Evolutionary conservation across 2,113 vertebrate genomes (phyloP).

Genomic region (Takifugu bimaculatus): DNA sequence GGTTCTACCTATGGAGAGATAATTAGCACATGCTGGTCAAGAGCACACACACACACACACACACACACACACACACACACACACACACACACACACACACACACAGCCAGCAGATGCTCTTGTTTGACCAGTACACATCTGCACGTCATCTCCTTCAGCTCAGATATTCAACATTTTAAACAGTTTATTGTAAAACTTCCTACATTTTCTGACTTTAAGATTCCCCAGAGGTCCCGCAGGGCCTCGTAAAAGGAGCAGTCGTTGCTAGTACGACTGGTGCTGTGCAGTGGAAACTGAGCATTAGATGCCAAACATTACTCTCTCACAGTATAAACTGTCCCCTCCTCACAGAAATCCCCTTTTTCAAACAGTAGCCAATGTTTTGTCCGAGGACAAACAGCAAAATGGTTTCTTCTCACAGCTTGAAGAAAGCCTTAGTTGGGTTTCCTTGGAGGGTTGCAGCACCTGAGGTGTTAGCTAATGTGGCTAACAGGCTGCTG

Average conservation of each 20-base stretch:
- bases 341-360: no score
- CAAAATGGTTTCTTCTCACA: slow-evolving; percentile 98
- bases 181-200: no score
- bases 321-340: no score
- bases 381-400: slow-evolving; percentile 95
- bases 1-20: slow-evolving; percentile 70
- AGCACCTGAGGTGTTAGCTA: slow-evolving; percentile 84
- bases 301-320: no score
- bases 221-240: slow-evolving; percentile 88
- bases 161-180: no score
- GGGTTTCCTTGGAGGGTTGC: slow-evolving; percentile 89
- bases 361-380: slow-evolving; percentile 38
- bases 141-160: no score
- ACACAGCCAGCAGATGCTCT: slow-evolving; percentile 66
- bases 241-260: slow-evolving; percentile 98
- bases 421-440: slow-evolving; percentile 92
- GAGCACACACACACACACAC: slow-evolving; percentile 82
- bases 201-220: slow-evolving; percentile 74
- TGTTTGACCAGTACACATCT: no score
- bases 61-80: slow-evolving; percentile 64
- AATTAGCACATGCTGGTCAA: slow-evolving; percentile 93
- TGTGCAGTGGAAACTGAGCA: no score
- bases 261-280: slow-evolving; percentile 30
- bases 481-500: slow-evolving; percentile 95
- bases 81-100: slow-evolving; percentile 47